Base-by-base conservation (phyloP, 2,797 vertebrate genomes). In the Argya squamiceps region DNA sequence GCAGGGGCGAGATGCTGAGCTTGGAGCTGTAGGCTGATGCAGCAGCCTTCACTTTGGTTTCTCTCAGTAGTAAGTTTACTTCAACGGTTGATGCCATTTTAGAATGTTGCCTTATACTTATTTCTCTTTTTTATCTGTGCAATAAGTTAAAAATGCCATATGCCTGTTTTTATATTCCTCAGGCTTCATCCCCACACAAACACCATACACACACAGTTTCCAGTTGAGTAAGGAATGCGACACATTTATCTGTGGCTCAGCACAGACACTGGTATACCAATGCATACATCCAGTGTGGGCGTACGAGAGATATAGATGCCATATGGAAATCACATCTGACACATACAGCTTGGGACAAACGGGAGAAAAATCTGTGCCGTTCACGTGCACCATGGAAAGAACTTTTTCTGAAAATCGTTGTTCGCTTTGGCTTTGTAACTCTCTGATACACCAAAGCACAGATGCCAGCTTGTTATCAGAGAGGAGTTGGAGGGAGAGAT, bases 81-180 rank as follows among this genome's bases (percentile, higher is more conserved):
- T 94, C 86, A 92, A 76, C 69, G 41, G 3, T 12, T 88, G 67
- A 89, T 93, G 71, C 85, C 81, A 55, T 95, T 96, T 96, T 91
- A 80, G 74, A 90, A 56, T 41, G 32, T 34, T 83, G 84, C 85
- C 86, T 92, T 92, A 55, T 80, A 80, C 79, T 91, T 80, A 95
- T 97, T 96, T 91, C 84, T 90, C 88, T 69, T 76, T 95, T 93
- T 97, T 94, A 96, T 94, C 96, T 71, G 47, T 89, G 82, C 74
- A 87, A 69, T 67, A 73, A 96, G 76, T 96, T 97, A 65, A 95
- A 95, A 97, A 91, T 94, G 91, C 95, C 96, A 95, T 93, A 92
- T 93, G 96, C 94, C 96, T 97, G 97, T 89, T 94, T 97, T 97
- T 95, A 87, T 95, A 95, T 89, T 96, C 94, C 90, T 58, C 79